phyloP scores from a whole-genome alignment of 1,140 invertebrate genomes.

The silkworm (Bombyx mori) region ASM3026992v2 NC_085109.1:14969501-14970000 shows the following conservation, averaged over 20 bases:
- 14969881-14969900: too few relatives aligned
- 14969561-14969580: conserved; percentile 49
- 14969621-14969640: conserved; percentile 39
- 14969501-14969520: conserved; percentile 9
- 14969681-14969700: background rate
- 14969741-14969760: background rate
- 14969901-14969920: too few relatives aligned
- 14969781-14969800: background rate
- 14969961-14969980: too few relatives aligned
- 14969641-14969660: conserved; percentile 5
- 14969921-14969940: too few relatives aligned
- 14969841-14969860: background rate
- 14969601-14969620: conserved; percentile 24
- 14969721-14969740: background rate
- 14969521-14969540: conserved; percentile 7
- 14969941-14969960: too few relatives aligned
- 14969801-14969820: background rate
- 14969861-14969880: too few relatives aligned
- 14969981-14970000: too few relatives aligned
- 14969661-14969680: background rate
- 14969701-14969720: background rate
- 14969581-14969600: conserved; percentile 47
- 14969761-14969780: background rate
- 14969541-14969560: conserved; percentile 29
- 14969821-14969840: background rate